Conservation (phyloP, 2,888 invertebrate genomes). For the Rotaria magnacalcarata region DNA sequence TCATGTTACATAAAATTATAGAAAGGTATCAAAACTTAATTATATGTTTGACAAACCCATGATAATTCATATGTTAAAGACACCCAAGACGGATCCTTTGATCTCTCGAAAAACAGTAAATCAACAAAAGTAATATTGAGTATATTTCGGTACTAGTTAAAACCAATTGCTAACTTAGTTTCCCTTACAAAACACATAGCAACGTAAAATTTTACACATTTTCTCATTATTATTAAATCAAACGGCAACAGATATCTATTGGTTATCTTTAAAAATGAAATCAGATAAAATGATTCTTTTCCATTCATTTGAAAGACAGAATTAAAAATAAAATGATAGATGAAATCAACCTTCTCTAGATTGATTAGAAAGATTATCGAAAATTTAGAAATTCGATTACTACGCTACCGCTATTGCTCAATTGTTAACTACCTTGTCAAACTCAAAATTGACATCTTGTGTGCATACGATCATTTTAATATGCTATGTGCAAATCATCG, state of each 20-base stretch:
- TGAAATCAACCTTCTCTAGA: neutral
- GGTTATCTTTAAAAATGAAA: neutral
- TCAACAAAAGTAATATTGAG: no score
- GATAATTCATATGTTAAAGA: no score
- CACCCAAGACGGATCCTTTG: no score
- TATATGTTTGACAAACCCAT: no score
- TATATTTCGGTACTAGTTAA: no score
- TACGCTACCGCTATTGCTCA: neutral
- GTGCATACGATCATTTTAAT: neutral
- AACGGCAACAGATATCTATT: neutral
- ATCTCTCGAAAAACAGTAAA: no score
- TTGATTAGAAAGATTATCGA: neutral
- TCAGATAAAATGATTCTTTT: neutral
- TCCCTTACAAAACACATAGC: neutral
- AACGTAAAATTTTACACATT: neutral
- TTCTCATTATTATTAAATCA: neutral
- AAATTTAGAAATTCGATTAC: neutral
- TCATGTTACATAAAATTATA: no score
- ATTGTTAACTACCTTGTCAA: neutral
- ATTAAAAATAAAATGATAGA: neutral
- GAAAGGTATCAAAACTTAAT: no score
- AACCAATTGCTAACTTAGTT: no score
- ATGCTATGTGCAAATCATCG: neutral
- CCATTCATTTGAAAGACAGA: neutral
- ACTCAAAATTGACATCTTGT: neutral